Percentiles rank a stretch among this genome's conserved stretches.
Conservation (phyloP, 2,113 vertebrate genomes). For the Etia nguti region DNA sequence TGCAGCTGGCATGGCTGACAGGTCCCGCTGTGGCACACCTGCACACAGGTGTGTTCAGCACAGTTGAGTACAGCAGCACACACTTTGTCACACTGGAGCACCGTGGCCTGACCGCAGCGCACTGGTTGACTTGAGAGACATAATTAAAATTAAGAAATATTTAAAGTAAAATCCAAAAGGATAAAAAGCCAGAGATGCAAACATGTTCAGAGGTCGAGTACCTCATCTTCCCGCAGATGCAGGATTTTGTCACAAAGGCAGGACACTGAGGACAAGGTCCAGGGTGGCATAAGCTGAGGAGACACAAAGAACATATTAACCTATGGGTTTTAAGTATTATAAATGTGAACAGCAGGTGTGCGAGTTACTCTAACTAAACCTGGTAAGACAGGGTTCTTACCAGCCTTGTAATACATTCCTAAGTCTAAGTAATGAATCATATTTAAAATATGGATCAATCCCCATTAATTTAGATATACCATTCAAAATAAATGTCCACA, state of each 20-base stretch:
- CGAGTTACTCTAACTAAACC: neutral
- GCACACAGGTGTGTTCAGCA: constrained; percentile 82
- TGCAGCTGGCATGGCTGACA: constrained; percentile 86
- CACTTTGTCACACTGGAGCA: constrained; percentile 81
- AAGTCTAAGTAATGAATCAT: neutral
- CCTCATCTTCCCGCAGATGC: constrained; percentile 91
- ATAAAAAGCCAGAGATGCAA: neutral
- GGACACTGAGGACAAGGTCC: constrained; percentile 96
- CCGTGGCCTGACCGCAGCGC: constrained; percentile 86
- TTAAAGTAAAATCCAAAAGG: neutral
- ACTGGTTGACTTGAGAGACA: constrained; percentile 81
- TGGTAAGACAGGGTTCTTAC: neutral
- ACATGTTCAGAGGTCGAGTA: constrained; percentile 33
- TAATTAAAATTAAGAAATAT: neutral
- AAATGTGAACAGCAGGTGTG: neutral
- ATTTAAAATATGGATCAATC: neutral
- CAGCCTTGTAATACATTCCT: neutral
- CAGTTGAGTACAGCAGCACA: constrained; percentile 87
- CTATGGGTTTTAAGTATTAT: neutral
- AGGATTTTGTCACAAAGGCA: constrained; percentile 89
- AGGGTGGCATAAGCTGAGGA: constrained; percentile 88
- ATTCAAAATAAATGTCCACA: neutral
- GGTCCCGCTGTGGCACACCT: constrained; percentile 85
- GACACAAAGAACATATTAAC: neutral
- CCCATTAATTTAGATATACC: neutral